Conservation (phyloP, 2,888 invertebrate species). For the Carterocephalus palaemon region DNA sequence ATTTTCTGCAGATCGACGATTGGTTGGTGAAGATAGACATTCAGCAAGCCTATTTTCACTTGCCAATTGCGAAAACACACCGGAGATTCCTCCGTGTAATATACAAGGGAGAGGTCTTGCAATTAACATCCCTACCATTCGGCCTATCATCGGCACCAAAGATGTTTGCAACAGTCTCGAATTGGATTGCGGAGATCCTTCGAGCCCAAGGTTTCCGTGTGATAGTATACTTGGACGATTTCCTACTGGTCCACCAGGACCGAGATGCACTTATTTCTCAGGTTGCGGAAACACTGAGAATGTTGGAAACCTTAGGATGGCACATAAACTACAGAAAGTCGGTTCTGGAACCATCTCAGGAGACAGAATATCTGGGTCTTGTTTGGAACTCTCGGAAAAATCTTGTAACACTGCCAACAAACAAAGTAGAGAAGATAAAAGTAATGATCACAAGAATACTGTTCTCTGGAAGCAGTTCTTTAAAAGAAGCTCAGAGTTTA, state of each 20-base stretch:
- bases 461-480: slow-evolving; percentile 3
- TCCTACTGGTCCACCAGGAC: slow-evolving; percentile 16
- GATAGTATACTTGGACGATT: slow-evolving; percentile 35
- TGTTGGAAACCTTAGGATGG: no score
- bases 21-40: slow-evolving; percentile 26
- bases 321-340: no score
- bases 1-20: slow-evolving; percentile 20
- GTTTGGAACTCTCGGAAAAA: slow-evolving; percentile 22
- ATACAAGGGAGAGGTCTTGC: slow-evolving; percentile 2
- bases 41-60: background rate
- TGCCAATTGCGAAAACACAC: background rate
- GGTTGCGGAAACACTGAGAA: background rate
- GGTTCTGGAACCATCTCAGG: no score
- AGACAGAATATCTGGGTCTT: slow-evolving; percentile 27
- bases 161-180: slow-evolving; percentile 14
- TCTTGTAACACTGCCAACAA: background rate
- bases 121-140: slow-evolving; percentile 18
- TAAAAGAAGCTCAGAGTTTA: slow-evolving; percentile 22
- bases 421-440: slow-evolving; percentile 9
- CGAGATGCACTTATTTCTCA: background rate
- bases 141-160: slow-evolving; percentile 16
- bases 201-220: slow-evolving; percentile 28
- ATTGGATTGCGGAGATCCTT: slow-evolving; percentile 22
- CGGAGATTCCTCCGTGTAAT: background rate
- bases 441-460: background rate